Base-by-base conservation (phyloP, 2,888 invertebrate species). In the Antheraea yamamai region DNA sequence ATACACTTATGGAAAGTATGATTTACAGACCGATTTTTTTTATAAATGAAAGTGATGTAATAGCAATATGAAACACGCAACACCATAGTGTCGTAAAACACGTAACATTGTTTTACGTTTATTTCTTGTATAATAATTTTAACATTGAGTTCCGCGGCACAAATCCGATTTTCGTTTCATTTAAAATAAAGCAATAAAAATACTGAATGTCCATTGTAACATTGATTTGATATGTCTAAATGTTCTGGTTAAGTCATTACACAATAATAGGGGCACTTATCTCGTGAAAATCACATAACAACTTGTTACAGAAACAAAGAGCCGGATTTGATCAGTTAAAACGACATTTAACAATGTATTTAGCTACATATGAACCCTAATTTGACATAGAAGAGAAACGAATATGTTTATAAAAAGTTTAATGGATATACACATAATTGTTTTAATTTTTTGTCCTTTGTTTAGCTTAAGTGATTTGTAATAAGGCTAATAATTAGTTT, bases 241-340 rank as follows among this genome's bases (percentile, higher is more conserved):
- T 81, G 79, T 79, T 80, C 81, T 78, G 80, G 78, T 81, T 79
- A 75, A 76, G 77, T 79, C 78, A 82, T 85, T 87, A 85, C 82
- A 83, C 78, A 79, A 80, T 80, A 79, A 81, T 79, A 82, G 77
- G 75, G 73, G 77, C 78, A 76, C 77, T 84, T 85, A 86, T 85
- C 85, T 81, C 77, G 75, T 77, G 81, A 84, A 86, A 85, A 85
- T 85, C 86, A 79, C 81, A 78, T 79, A 82, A 82, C 83, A 77
- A 81, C 80, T 82, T 80, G 80, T 77, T 77, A 76, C 76, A 75
- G 78, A 84, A 81, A 85, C 85, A 84, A 84, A 82, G 84, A 85
- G 81, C 84, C 84, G 85, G 85, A 86, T 80, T 83, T 77, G 81
- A 84, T 83, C 79, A 78, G 77, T 79, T 78, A 79, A 80, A 81